Evolutionary conservation across 2,888 invertebrate species (phyloP).

Genomic region (Cynaeus angustus): DNA sequence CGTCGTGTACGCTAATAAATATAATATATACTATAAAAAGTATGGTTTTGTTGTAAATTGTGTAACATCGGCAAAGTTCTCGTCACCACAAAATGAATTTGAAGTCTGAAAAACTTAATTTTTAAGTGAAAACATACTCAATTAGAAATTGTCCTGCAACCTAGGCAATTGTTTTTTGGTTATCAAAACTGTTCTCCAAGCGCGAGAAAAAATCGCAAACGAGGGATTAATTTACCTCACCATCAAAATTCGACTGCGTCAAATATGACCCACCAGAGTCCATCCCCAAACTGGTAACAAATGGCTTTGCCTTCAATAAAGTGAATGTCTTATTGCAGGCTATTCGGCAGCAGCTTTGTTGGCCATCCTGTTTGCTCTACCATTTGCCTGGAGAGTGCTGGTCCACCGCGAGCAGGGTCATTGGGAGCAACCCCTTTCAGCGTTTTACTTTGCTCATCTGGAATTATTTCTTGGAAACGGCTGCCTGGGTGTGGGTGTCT

Average conservation of each 20-base stretch:
- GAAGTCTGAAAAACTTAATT: too few relatives aligned
- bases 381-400: constrained; percentile 79
- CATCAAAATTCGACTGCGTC: neutral
- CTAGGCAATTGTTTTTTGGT: too few relatives aligned
- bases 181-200: too few relatives aligned
- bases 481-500: constrained; percentile 83
- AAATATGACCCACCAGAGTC: neutral
- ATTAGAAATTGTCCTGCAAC: too few relatives aligned
- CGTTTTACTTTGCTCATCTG: constrained; percentile 81
- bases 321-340: constrained; percentile 72
- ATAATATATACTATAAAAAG: too few relatives aligned
- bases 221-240: too few relatives aligned
- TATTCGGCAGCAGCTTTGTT: constrained; percentile 86
- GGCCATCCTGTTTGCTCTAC: constrained; percentile 81
- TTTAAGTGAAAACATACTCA: too few relatives aligned
- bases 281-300: neutral
- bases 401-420: constrained; percentile 79
- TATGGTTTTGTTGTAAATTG: too few relatives aligned
- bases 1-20: too few relatives aligned
- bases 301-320: constrained; percentile 9
- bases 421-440: constrained; percentile 78
- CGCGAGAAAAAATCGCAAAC: neutral
- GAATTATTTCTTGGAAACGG: constrained; percentile 83
- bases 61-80: too few relatives aligned
- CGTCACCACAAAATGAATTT: too few relatives aligned